Evolutionary conservation across 2,113 vertebrate genomes (phyloP).

Genomic region (Heptranchias perlo): DNA sequence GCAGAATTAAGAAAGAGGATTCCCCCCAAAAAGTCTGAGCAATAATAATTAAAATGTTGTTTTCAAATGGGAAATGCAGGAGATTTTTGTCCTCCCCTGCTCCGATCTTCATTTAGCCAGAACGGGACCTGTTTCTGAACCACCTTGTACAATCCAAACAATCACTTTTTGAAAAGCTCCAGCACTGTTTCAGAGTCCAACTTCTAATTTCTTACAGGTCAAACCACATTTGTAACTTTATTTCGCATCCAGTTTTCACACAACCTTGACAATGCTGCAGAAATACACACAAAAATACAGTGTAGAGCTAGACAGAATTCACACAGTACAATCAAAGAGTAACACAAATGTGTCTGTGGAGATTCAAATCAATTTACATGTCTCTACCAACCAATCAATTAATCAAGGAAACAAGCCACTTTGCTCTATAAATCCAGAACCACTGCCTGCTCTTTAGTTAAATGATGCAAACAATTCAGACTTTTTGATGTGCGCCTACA

Average conservation of each 20-base stretch:
- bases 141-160: background rate
- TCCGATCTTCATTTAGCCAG: background rate
- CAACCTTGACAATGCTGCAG: background rate
- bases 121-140: background rate
- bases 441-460: background rate
- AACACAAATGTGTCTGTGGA: background rate
- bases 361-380: background rate
- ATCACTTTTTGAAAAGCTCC: background rate
- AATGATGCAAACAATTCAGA: background rate
- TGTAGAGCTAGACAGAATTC: background rate
- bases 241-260: background rate
- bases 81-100: background rate
- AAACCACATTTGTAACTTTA: background rate
- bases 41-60: background rate
- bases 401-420: background rate
- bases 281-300: background rate
- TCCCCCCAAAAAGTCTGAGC: background rate
- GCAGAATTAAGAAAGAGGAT: background rate
- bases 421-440: background rate
- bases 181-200: background rate
- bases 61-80: background rate
- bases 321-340: background rate
- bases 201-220: background rate
- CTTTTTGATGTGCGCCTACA: background rate
- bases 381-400: background rate